These are phyloP conservation scores for Ameiurus melas DNA, from an alignment of 2,113 vertebrate genomes.

Conservation along the genomic window DNA sequence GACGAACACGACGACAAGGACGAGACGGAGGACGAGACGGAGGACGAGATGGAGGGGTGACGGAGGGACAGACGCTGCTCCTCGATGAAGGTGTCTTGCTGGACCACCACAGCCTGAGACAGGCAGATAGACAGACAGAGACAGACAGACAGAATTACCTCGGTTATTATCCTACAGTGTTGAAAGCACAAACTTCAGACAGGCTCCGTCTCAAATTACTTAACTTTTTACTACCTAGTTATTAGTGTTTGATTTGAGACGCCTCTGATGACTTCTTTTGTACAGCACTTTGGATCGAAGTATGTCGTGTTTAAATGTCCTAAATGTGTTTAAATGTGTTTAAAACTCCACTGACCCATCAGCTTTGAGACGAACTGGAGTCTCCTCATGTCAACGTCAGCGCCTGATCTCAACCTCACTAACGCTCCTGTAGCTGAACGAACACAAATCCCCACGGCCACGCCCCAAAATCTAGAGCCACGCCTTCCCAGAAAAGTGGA, in stretches of 20 bases:
- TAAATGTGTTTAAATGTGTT: too few species aligned
- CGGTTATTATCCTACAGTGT: neutral
- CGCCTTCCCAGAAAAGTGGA: too few species aligned
- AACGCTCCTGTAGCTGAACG: too few species aligned
- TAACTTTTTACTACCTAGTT: neutral
- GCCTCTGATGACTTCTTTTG: too few species aligned
- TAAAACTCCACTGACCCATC: too few species aligned
- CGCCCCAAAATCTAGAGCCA: too few species aligned
- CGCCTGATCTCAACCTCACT: neutral
- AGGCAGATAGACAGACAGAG: neutral
- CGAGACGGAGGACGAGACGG: constrained; percentile 13
- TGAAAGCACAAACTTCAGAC: neutral
- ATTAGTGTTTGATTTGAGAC: too few species aligned
- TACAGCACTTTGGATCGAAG: too few species aligned
- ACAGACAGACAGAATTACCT: neutral
- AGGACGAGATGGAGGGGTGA: constrained; percentile 24
- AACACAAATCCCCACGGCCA: neutral
- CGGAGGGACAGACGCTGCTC: constrained; percentile 12
- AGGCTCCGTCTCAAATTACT: neutral
- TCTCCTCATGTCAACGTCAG: too few species aligned
- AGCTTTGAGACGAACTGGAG: too few species aligned
- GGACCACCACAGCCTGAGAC: constrained; percentile 25
- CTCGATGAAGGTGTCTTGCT: constrained; percentile 35
- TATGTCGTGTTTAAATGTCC: too few species aligned
- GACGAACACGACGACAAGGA: constrained; percentile 5